A percentile compares a stretch with the other conserved stretches of the same genome.
Evolutionary conservation across 1,140 invertebrate species (phyloP).

Genomic region (Drosophila sp.): DNA sequence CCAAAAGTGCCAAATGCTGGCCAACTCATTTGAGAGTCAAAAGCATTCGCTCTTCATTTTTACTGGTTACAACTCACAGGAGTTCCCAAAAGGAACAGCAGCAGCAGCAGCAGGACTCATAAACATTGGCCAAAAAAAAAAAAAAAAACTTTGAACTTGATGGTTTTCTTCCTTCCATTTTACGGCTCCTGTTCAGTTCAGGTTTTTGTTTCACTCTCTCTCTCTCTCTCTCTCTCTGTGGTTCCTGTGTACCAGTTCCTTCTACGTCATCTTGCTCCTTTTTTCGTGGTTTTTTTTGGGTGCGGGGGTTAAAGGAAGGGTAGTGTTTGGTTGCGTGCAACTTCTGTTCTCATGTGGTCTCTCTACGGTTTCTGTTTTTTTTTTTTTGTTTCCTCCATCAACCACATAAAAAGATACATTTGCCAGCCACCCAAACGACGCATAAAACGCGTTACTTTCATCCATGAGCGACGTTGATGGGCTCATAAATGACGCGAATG

Average conservation of each 20-base stretch:
- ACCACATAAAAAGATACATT: constrained; percentile 80
- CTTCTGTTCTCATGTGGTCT: constrained; percentile 37
- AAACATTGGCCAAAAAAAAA: constrained; percentile 62
- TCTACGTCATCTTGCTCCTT: background rate
- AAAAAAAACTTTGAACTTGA: constrained; percentile 75
- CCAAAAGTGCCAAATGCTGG: constrained; percentile 12
- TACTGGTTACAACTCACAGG: constrained; percentile 54
- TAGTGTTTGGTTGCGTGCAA: constrained; percentile 1
- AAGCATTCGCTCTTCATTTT: constrained; percentile 60
- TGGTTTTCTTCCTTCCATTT: constrained; percentile 62
- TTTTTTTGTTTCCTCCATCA: background rate
- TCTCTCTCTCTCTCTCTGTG: background rate
- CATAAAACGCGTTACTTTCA: constrained; percentile 81
- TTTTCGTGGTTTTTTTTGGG: background rate
- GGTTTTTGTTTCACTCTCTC: background rate
- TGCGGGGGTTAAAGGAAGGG: background rate
- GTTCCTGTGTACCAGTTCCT: constrained; percentile 1
- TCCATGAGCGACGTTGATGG: constrained; percentile 82
- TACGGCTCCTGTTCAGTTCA: constrained; percentile 45
- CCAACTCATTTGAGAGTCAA: constrained; percentile 19
- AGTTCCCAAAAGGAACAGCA: constrained; percentile 31
- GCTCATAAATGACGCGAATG: constrained; percentile 82
- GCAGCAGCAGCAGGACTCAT: constrained; percentile 59
- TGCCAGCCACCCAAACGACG: constrained; percentile 78
- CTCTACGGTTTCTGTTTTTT: background rate